Evolutionary conservation across 2,888 invertebrate genomes (phyloP), one percentile per base, ranked within the genome.

Genomic region (Gari tellinella): DNA sequence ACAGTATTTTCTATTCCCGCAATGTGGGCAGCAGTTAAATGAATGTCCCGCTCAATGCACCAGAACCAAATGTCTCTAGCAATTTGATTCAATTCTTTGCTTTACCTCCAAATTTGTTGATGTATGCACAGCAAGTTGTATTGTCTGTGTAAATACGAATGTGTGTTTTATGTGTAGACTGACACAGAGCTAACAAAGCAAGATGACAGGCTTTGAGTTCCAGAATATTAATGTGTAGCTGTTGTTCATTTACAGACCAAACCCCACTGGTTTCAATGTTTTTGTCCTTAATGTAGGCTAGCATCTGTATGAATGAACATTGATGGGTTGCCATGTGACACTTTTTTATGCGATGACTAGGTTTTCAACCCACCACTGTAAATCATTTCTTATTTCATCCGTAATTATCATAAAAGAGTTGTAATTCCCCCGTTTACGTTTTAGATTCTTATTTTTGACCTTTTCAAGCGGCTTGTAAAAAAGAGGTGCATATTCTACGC

Each of bases 401-500:
- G 60, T 3, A 23, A 51, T 26, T 37, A 40, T 61, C 51, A 61
- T 49, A n/a, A n/a, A n/a, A n/a, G n/a, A n/a, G n/a, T n/a, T n/a
- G n/a, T n/a, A n/a, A n/a, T n/a, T n/a, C n/a, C n/a, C n/a, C n/a
- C n/a, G n/a, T n/a, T n/a, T n/a, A n/a, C n/a, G n/a, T n/a, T n/a
- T n/a, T n/a, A n/a, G n/a, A n/a, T n/a, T n/a, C n/a, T n/a, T n/a
- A n/a, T n/a, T n/a, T n/a, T n/a, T n/a, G n/a, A n/a, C n/a, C 41
- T 58, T 64, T 55, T 81, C 79, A 41, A 81, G 48, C 14, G 57
- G 55, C 52, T 76, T 73, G 21, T 68, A 72, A 45, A 61, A 58
- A 12, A 80, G 40, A 5, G 60, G 68, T 10, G 74, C 79, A 77
- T 70, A 72, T 53, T 63, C 55, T n/a, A 74, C 69, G 0, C 68